Evolutionary conservation across 2,888 invertebrate species (phyloP).

Genomic region (Polymixis lichenea): DNA sequence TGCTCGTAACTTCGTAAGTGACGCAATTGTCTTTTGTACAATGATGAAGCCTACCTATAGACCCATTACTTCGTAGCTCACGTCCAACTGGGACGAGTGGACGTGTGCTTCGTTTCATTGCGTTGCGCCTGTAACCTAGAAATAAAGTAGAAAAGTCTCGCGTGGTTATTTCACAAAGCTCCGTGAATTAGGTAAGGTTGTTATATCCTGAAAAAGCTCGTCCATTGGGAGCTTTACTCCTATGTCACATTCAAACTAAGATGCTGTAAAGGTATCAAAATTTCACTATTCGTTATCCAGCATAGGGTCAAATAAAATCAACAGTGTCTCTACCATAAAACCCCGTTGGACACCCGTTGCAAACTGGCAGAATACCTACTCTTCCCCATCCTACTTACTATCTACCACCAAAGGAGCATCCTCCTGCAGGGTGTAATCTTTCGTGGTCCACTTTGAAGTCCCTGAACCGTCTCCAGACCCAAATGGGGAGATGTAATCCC

Average conservation of each 20-base stretch:
- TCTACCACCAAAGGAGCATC: too few species aligned
- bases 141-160: not conserved
- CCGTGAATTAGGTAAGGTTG: not conserved
- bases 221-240: not conserved
- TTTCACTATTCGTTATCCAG: not conserved
- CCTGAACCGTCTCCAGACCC: too few species aligned
- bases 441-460: too few species aligned
- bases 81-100: conserved; percentile 19
- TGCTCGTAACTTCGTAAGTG: not conserved
- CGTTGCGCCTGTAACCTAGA: not conserved
- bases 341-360: too few species aligned
- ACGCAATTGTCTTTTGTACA: not conserved
- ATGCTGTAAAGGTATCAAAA: too few species aligned
- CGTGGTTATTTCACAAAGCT: not conserved
- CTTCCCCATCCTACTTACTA: too few species aligned
- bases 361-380: too few species aligned
- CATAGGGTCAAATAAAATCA: not conserved
- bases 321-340: too few species aligned
- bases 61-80: not conserved
- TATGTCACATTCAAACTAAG: not conserved
- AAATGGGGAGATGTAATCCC: too few species aligned
- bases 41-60: not conserved
- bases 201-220: not conserved
- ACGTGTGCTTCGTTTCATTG: conserved; percentile 23
- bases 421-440: too few species aligned